Evolutionary conservation across 2,888 invertebrate species (phyloP), one percentile per base, ranked within the genome.

Genomic region (Heliconius aoede): DNA sequence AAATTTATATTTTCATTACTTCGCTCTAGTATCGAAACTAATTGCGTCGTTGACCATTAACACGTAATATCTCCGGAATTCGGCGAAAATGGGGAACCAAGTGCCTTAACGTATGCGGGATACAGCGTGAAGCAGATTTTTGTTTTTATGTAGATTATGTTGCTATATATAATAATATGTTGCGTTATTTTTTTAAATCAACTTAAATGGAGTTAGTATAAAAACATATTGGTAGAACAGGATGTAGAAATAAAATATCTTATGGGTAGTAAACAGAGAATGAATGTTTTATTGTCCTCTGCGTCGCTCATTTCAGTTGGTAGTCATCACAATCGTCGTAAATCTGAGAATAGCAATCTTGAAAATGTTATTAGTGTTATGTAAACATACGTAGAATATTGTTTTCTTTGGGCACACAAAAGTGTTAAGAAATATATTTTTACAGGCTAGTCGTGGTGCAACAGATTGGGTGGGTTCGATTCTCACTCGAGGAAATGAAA

Each of bases 221-320:
- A 26, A 51, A 40, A 61, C 24, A 72, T 26, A 11, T 40, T 61
- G 24, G 4, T 60, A 26, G 60, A 61, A 68, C 91, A 90, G 93
- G 93, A 94, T 93, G 90, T 88, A 85, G 83, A 87, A 88, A 87
- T 87, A 92, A 92, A 93, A 92, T 90, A 91, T 85, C 85, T 82
- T 85, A 82, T 76, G 81, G 65, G 86, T 84, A 85, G 85, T 89
- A 89, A 90, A 88, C 75, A 83, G 80, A 78, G 84, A 85, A 82
- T 84, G 83, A 85, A 86, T 84, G 89, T 91, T 93, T 94, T 92
- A 93, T 90, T 91, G 88, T 90, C 90, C 84, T 81, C 80, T 60
- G 46, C 69, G 82, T 85, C 82, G 86, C 86, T 89, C 86, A 88
- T 89, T 64, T 87, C 88, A 88, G 88, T 88, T 90, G 87, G 86